Base-by-base conservation (phyloP, 1,140 invertebrate genomes). In the Heliconius congener region DNA sequence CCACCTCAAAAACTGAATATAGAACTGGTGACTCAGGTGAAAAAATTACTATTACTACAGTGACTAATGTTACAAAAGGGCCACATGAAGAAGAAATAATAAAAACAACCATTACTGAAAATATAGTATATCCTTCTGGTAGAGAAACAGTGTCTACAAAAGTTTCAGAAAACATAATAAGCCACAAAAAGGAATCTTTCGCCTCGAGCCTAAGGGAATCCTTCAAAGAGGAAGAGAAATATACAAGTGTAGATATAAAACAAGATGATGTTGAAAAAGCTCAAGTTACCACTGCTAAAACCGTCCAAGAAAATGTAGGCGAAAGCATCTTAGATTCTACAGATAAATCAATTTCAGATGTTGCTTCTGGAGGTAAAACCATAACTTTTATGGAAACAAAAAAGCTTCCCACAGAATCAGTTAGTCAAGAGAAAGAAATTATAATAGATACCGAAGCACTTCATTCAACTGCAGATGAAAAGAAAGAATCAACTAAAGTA, bases 101-200 rank as follows among this genome's bases (percentile, higher is more conserved):
- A 66, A 85, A 82, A 80, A 86, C 77, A 72, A 81, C 80, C 9
- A 82, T 85, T 71, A 85, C 85, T 18, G 77, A 86, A 30, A 80
- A 73, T 0, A 81, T 76, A 34, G 78, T 72, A 77, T 80, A 78
- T 52, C 76, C 78, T 18, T 82, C 81, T 8, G 83, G 83, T 3
- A 60, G 86, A 79, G 85, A 87, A 78, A 81, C 71, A 23, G 52
- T 89, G 9, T 71, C 84, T 30, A 85, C 85, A 19, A 84, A 83
- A 82, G 77, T 85, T 42, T 80, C 78, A 23, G 81, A 84, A 73
- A 76, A 71, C 19, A 71, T 78, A n/a, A 74, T 74, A 70, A 30
- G 60, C 11, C 60, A 66, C 27, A 27, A 66, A 66, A 66, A 66
- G 13, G 60, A 30, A 66, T 30, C 23, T 30, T 9, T 66, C 3